Conservation (phyloP, 2,888 invertebrate species). For the Orthosia cruda region DNA sequence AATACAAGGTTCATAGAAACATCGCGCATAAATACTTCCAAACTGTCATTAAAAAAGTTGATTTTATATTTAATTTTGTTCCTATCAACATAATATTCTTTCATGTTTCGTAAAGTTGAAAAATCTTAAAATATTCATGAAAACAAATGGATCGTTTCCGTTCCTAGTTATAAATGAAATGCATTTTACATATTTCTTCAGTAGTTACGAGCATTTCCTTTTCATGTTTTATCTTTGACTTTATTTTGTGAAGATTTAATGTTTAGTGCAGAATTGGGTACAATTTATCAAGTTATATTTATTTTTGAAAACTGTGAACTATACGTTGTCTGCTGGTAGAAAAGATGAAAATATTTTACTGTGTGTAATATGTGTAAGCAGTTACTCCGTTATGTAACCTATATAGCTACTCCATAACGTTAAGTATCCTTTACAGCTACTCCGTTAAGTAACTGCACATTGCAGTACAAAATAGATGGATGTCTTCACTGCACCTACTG, state of each 20-base stretch:
- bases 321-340: background rate
- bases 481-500: constrained; percentile 1
- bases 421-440: too few relatives aligned
- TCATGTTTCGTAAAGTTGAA: background rate
- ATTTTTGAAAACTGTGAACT: background rate
- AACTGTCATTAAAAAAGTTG: background rate
- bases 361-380: too few relatives aligned
- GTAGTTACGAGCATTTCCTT: constrained; percentile 3
- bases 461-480: constrained; percentile 1
- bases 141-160: constrained; percentile 11
- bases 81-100: background rate
- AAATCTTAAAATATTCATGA: background rate
- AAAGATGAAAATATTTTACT: background rate
- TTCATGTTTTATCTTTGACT: constrained; percentile 8
- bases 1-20: background rate
- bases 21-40: background rate
- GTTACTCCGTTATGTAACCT: background rate
- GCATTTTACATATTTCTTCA: constrained; percentile 18
- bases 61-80: background rate
- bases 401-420: too few relatives aligned
- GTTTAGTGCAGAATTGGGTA: background rate
- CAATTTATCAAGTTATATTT: constrained; percentile 8
- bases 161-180: background rate
- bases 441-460: background rate
- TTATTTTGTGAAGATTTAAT: constrained; percentile 8